Evolutionary conservation across 2,113 vertebrate species (phyloP), one percentile per base, ranked within the genome.

Genomic region (Narcine bancroftii): DNA sequence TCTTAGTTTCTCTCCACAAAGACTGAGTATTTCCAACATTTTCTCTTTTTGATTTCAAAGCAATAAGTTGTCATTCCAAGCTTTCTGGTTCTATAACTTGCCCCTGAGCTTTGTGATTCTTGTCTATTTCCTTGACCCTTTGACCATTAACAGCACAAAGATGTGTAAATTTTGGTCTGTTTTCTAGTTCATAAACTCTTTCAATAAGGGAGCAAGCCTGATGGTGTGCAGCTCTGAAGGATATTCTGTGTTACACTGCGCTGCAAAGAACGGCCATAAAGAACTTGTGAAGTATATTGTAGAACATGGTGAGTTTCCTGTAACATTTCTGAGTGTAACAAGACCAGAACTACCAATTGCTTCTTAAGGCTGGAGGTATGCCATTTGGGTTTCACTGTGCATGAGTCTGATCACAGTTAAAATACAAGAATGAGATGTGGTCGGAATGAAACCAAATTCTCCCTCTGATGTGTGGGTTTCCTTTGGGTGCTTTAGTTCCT

Each of bases 231-330:
- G 98, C 95, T 95, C 97, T 0, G 96, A 95, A 60, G 98, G 96
- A 81, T 96, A 97, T 93, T 98, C 98, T 1, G 96, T 97, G n/a
- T 95, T 99, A 93, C 98, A 99, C 94, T 94, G 97, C 0, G 97
- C 98, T 65, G 96, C 98, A 63, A 97, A 97, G 95, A 96, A 95
- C 0, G 98, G 98, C 92, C 97, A 97, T 0, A 11, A 96, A 0
- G 96, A 97, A 45, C 95, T 98, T 47, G 97, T 99, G 94, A 95
- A 97, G 94, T 98, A 97, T 94, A 98, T 99, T 75, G 96, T 99
- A 92, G 97, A 98, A 39, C 97, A 98, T 0, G 97, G 98, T 99
- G 94, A 97, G 97, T 94, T 63, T 85, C 29, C 47, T 36, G 29
- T 87, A n/a, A 36, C 53, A 21, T 87, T 17, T 69, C 66, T 69